These are phyloP conservation scores for Homarus gammarus DNA, from an alignment of 2,888 invertebrate species.

Conservation along the genomic window DNA sequence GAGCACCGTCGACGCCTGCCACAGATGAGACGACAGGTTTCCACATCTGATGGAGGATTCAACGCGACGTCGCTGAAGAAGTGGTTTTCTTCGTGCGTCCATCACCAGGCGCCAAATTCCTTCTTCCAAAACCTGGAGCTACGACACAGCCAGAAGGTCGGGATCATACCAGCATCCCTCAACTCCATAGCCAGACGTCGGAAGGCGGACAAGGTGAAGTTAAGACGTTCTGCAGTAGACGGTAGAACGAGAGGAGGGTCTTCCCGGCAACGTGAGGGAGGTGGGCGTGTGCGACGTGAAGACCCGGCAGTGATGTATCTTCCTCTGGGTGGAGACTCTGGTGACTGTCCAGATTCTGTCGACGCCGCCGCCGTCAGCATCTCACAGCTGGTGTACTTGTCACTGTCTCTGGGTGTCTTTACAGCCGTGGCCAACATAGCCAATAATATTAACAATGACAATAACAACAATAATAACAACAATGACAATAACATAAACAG, in stretches of 20 bases:
- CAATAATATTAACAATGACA: conserved; percentile 74
- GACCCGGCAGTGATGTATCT: conserved; percentile 60
- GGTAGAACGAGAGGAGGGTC: background rate
- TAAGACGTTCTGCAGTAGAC: background rate
- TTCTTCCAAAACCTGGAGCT: too few relatives aligned
- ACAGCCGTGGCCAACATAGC: conserved; percentile 72
- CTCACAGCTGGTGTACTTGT: conserved; percentile 70
- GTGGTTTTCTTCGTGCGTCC: conserved; percentile 14
- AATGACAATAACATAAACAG: conserved; percentile 68
- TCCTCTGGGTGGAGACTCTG: conserved; percentile 31
- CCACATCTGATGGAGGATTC: background rate
- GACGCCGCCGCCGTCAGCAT: conserved; percentile 72
- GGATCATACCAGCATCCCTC: too few relatives aligned
- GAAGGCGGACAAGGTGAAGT: too few relatives aligned
- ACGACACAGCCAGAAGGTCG: too few relatives aligned
- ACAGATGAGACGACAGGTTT: background rate
- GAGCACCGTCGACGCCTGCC: conserved; percentile 35
- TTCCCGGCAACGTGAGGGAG: background rate
- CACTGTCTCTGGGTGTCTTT: conserved; percentile 67
- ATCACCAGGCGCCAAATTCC: background rate
- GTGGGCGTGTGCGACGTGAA: conserved; percentile 14
- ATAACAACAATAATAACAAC: conserved; percentile 73
- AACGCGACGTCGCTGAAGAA: background rate
- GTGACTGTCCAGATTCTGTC: conserved; percentile 59
- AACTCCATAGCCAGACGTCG: too few relatives aligned